Base-by-base conservation (phyloP, 2,888 invertebrate genomes). In the Helicoverpa assulta region DNA sequence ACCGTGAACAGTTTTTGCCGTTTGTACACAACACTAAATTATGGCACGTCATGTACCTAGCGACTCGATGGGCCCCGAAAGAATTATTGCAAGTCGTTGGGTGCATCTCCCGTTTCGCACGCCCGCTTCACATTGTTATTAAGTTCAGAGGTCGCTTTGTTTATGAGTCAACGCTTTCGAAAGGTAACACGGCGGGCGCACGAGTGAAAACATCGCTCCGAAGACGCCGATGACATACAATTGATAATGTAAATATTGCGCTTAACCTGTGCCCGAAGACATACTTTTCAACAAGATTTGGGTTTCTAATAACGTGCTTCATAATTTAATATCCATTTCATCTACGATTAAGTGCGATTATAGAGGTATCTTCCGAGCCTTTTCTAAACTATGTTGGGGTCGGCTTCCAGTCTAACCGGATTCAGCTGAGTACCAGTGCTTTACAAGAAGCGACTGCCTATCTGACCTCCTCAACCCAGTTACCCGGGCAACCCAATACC, bases 71-170 rank as follows among this genome's bases (percentile, higher is more conserved):
- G 90, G 89, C 86, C 84, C 86, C 80, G 83, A 93, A 94, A 95
- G 94, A 95, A 91, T 92, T 94, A 95, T 94, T 90, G 92, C 93
- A 91, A 91, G 90, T 91, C 92, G 88, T 88, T 88, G 87, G 91
- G 90, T 91, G 92, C 93, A 94, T 95, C 95, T 94, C 91, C 93
- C 89, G 93, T 95, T 95, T 95, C 95, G 94, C 94, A 95, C 95
- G 95, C 92, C 92, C 92, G 92, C 90, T 89, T 93, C 92, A 92
- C 93, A 94, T 94, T 95, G 94, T 94, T 95, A 93, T 94, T 93
- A 93, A 94, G 95, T 93, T 95, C 95, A 95, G 88, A 95, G 95
- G 93, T 95, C 93, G 92, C 88, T 92, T 93, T 93, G 95, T 95
- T 95, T 95, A 95, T 93, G 94, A 94, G 90, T 90, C 93, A 89